Percentiles rank a stretch among this genome's conserved stretches.
Evolutionary conservation across 1,140 invertebrate species (phyloP).

Genomic region (Sycobia sp.): DNA sequence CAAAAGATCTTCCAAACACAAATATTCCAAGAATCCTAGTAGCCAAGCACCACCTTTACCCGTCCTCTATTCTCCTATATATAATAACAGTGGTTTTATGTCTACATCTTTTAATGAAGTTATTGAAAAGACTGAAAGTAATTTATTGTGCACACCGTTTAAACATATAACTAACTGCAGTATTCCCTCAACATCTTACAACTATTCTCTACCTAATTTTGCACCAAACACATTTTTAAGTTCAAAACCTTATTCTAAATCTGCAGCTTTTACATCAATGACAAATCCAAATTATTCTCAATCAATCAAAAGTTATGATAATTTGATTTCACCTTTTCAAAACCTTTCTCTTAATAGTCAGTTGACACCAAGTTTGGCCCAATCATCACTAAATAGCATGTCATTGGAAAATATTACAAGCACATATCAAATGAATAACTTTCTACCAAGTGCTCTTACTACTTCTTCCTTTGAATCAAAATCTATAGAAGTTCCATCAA

Average conservation of each 20-base stretch:
- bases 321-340: slow-evolving; percentile 44
- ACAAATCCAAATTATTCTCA: slow-evolving; percentile 21
- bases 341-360: slow-evolving; percentile 36
- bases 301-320: slow-evolving; percentile 37
- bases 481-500: slow-evolving; percentile 36
- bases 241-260: slow-evolving; percentile 29
- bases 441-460: neutral
- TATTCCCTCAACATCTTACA: slow-evolving; percentile 22
- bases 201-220: slow-evolving; percentile 24
- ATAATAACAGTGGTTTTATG: slow-evolving; percentile 45
- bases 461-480: slow-evolving; percentile 36
- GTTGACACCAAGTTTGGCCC: slow-evolving; percentile 27
- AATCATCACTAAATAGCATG: slow-evolving; percentile 33
- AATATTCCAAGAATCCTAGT: slow-evolving; percentile 51
- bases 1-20: slow-evolving; percentile 46
- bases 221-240: slow-evolving; percentile 20
- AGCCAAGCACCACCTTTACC: slow-evolving; percentile 55
- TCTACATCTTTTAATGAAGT: slow-evolving; percentile 48
- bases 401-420: slow-evolving; percentile 34
- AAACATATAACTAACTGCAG: slow-evolving; percentile 41
- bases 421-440: slow-evolving; percentile 18
- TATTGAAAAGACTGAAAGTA: slow-evolving; percentile 42
- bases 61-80: slow-evolving; percentile 41
- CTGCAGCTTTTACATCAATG: slow-evolving; percentile 21
- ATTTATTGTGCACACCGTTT: slow-evolving; percentile 45